Conservation (phyloP, 1,140 invertebrate genomes). For the Aleiodes sp. region DNA sequence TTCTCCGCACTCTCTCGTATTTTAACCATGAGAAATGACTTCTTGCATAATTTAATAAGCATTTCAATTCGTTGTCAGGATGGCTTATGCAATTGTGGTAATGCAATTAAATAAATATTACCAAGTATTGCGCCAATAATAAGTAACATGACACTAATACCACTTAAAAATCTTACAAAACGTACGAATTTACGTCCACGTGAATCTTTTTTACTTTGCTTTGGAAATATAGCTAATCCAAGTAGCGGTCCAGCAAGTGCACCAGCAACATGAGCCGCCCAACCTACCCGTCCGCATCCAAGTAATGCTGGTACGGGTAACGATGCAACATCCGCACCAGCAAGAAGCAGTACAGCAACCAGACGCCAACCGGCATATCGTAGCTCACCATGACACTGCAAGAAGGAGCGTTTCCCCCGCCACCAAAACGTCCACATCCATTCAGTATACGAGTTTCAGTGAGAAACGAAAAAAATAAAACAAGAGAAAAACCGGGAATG, state of each 20-base stretch:
- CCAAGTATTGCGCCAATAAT: constrained; percentile 60
- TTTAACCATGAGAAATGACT: constrained; percentile 60
- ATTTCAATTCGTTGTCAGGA: constrained; percentile 63
- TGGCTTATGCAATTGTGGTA: constrained; percentile 55
- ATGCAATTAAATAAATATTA: constrained; percentile 60
- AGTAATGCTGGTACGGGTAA: constrained; percentile 60
- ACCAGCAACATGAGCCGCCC: constrained; percentile 84
- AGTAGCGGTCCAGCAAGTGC: constrained; percentile 80
- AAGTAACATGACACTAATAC: constrained; percentile 55
- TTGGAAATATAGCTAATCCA: constrained; percentile 79
- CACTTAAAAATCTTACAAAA: constrained; percentile 58
- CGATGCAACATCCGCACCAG: constrained; percentile 68
- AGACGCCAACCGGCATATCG: constrained; percentile 69
- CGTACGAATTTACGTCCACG: constrained; percentile 56
- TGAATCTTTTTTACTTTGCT: constrained; percentile 61
- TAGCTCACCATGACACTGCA: constrained; percentile 71
- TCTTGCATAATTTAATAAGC: constrained; percentile 59
- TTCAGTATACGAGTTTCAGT: not conserved
- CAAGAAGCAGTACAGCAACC: constrained; percentile 70
- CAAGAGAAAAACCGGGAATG: not conserved
- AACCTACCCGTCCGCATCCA: constrained; percentile 70
- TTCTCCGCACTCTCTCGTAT: constrained; percentile 58
- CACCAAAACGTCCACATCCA: not conserved
- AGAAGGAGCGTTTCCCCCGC: too few species aligned
- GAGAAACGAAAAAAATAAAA: not conserved